Conservation (phyloP, 2,888 invertebrate genomes). For the Ceramica pisi region DNA sequence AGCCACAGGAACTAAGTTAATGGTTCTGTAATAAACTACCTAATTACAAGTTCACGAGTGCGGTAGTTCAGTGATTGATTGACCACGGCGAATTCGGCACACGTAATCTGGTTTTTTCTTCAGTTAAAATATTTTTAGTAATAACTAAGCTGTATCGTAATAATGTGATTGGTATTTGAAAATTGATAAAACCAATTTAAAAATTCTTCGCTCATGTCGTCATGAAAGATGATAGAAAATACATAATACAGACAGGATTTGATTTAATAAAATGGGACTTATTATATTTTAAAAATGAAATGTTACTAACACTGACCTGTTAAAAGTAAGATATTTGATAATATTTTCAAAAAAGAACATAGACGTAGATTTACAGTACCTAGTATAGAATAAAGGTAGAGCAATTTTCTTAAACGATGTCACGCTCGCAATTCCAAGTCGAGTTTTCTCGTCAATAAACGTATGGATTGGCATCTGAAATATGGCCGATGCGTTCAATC, state of each 20-base stretch:
- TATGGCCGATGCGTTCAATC: slow-evolving; percentile 43
- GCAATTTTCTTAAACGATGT: slow-evolving; percentile 14
- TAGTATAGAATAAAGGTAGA: background rate
- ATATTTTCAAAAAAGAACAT: too few relatives aligned
- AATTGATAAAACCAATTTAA: slow-evolving; percentile 43
- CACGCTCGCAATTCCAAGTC: slow-evolving; percentile 2
- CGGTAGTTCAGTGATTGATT: slow-evolving; percentile 57
- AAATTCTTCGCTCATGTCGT: slow-evolving; percentile 38
- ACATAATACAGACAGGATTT: background rate
- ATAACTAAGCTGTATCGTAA: slow-evolving; percentile 23
- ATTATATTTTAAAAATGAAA: too few relatives aligned
- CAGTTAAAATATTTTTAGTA: slow-evolving; percentile 33
- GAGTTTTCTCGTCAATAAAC: slow-evolving; percentile 24
- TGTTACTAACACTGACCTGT: too few relatives aligned
- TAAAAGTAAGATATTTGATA: too few relatives aligned
- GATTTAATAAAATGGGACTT: too few relatives aligned
- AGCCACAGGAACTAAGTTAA: slow-evolving; percentile 49
- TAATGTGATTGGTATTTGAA: slow-evolving; percentile 44
- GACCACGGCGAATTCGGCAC: slow-evolving; percentile 47
- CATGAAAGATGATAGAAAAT: slow-evolving; percentile 13
- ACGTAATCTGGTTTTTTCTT: slow-evolving; percentile 40
- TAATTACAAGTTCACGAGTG: slow-evolving; percentile 51
- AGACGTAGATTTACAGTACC: too few relatives aligned
- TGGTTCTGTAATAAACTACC: slow-evolving; percentile 45
- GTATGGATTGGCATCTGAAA: slow-evolving; percentile 30